Conservation (phyloP, 1,140 invertebrate species). For the Araneus ventricosus region DNA sequence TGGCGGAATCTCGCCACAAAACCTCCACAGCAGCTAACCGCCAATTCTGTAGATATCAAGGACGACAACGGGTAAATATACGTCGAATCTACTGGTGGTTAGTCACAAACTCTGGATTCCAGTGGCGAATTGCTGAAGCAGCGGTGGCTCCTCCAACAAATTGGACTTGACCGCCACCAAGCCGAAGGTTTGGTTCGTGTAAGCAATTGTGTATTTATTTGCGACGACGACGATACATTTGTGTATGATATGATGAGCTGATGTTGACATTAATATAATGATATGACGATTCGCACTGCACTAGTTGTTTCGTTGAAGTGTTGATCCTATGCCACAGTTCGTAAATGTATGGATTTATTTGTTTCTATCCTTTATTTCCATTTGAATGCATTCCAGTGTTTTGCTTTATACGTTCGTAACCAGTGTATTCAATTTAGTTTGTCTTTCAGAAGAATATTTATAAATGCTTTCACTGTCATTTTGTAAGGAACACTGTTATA, state of each 20-base stretch:
- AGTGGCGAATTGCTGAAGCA: neutral
- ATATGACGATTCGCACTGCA: neutral
- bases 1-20: constrained; percentile 46
- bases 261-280: neutral
- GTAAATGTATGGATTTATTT: neutral
- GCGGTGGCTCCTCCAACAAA: neutral
- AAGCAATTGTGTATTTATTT: neutral
- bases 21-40: neutral
- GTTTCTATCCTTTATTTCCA: neutral
- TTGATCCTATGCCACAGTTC: neutral
- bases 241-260: neutral
- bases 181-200: neutral
- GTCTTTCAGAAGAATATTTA: constrained; percentile 4
- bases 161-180: neutral
- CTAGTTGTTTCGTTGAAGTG: neutral
- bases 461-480: neutral
- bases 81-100: neutral
- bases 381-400: neutral
- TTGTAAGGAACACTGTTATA: neutral
- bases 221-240: neutral
- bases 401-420: neutral
- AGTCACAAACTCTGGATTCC: neutral
- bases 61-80: constrained; percentile 68
- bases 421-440: neutral
- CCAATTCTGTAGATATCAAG: constrained; percentile 17